These are phyloP conservation scores for Lasioglossum zephyrum DNA, from an alignment of 2,888 invertebrate genomes.

Conservation along the genomic window DNA sequence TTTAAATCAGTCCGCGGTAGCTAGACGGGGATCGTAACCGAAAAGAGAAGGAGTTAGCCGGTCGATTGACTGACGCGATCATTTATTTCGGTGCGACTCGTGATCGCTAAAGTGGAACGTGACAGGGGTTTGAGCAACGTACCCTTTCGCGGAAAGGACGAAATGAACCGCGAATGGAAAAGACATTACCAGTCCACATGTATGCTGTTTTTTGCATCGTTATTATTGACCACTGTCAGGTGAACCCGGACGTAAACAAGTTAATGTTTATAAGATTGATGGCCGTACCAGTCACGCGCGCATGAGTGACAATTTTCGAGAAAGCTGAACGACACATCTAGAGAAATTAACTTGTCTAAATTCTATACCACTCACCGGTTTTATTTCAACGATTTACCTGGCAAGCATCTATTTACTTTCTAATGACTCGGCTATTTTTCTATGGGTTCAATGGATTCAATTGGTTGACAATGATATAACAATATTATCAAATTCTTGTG, in stretches of 20 bases:
- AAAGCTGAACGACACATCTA: neutral
- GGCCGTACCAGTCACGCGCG: neutral
- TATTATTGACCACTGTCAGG: constrained; percentile 1
- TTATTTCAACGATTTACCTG: neutral
- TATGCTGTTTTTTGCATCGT: neutral
- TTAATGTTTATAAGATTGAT: constrained; percentile 16
- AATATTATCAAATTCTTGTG: neutral
- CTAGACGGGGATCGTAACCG: constrained; percentile 31
- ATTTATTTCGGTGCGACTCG: constrained; percentile 57
- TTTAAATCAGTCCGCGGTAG: constrained; percentile 38
- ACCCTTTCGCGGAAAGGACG: constrained; percentile 6
- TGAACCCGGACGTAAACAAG: constrained; percentile 1
- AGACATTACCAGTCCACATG: constrained; percentile 2
- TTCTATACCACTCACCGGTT: neutral
- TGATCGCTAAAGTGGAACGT: constrained; percentile 58
- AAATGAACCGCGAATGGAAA: neutral
- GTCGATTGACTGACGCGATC: constrained; percentile 45
- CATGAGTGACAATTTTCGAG: neutral
- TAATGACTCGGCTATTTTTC: neutral
- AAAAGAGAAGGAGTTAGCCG: constrained; percentile 33
- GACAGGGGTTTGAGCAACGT: constrained; percentile 37
- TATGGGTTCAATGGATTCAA: too few relatives aligned
- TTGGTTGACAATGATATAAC: too few relatives aligned
- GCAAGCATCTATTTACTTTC: neutral
- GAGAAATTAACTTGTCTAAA: neutral